These are phyloP conservation scores for Dermatemys mawii DNA, from an alignment of 2,113 vertebrate species.

Conservation along the genomic window DNA sequence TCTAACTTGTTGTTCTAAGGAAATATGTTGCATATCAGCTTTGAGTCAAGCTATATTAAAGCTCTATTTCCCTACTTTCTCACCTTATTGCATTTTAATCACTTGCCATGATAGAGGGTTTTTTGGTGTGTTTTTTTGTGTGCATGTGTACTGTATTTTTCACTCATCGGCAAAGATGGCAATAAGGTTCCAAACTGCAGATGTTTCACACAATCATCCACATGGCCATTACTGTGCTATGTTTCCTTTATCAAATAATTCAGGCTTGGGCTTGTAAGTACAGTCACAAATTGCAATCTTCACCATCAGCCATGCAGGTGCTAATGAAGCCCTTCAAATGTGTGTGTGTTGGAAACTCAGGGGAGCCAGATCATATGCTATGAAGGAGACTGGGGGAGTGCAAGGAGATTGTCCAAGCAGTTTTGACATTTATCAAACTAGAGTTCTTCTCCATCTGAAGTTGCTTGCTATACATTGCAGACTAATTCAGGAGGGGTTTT, in stretches of 20 bases:
- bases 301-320: not conserved
- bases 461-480: not conserved
- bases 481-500: not conserved
- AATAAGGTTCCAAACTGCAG: not conserved
- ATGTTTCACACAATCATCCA: not conserved
- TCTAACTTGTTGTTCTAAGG: conserved; percentile 66
- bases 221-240: too few relatives aligned
- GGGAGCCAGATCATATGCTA: too few relatives aligned
- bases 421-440: not conserved
- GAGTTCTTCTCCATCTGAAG: not conserved
- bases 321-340: not conserved
- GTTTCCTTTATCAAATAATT: not conserved
- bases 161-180: not conserved
- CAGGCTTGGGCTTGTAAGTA: not conserved
- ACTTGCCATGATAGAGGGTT: conserved; percentile 25
- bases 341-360: not conserved
- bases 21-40: conserved; percentile 38
- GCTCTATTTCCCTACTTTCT: not conserved
- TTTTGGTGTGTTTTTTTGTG: not conserved
- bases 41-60: conserved; percentile 63
- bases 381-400: not conserved
- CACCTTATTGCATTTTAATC: not conserved
- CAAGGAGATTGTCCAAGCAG: not conserved
- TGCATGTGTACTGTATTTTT: not conserved
- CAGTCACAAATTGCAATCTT: not conserved